These are phyloP conservation scores for Botia kubotai DNA, from an alignment of 2,797 vertebrate species.

Conservation along the genomic window DNA sequence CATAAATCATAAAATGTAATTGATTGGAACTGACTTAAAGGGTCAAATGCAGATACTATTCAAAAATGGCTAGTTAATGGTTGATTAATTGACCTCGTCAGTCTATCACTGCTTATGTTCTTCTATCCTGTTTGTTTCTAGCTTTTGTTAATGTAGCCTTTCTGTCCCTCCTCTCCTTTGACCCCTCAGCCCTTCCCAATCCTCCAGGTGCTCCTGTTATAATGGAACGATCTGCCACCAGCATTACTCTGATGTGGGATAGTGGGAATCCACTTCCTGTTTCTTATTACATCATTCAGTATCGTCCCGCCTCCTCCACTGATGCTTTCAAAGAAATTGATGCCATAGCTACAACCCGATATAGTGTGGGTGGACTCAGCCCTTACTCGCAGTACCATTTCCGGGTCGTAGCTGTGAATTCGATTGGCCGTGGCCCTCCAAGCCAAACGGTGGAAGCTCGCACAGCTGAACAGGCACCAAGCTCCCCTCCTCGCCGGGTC, in stretches of 20 bases:
- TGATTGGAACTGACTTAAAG: background rate
- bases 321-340: constrained; percentile 97
- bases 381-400: constrained; percentile 98
- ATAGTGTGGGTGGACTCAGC: constrained; percentile 97
- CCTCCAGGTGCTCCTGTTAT: constrained; percentile 91
- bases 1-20: too few species aligned
- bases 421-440: constrained; percentile 92
- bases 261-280: constrained; percentile 97
- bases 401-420: constrained; percentile 94
- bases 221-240: constrained; percentile 96
- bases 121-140: constrained; percentile 3
- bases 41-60: background rate
- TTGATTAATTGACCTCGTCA: background rate
- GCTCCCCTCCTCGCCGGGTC: constrained; percentile 92
- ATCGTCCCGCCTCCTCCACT: constrained; percentile 90
- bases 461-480: constrained; percentile 96
- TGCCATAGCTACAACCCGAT: constrained; percentile 95
- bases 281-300: constrained; percentile 96
- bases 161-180: constrained; percentile 9
- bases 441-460: constrained; percentile 93
- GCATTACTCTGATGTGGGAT: constrained; percentile 98
- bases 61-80: too few species aligned
- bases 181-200: constrained; percentile 88
- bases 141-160: background rate
- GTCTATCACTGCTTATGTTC: background rate